Percentiles rank a stretch among this genome's conserved stretches.
Evolutionary conservation across 1,140 invertebrate species (phyloP).

Genomic region (Spodoptera frugiperda): DNA sequence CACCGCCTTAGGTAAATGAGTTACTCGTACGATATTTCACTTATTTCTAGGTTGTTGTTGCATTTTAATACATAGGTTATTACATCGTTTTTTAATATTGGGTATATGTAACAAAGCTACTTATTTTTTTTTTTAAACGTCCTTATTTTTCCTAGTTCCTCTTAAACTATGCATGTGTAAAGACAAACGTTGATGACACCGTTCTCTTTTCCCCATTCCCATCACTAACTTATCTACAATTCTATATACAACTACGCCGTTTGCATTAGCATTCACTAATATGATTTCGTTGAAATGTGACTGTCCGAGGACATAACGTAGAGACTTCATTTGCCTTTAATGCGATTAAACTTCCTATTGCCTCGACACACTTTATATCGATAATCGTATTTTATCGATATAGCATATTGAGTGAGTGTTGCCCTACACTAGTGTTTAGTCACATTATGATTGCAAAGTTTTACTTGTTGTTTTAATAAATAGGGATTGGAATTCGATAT

Average conservation of each 20-base stretch:
- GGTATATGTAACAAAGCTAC: no score
- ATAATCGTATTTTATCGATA: slow-evolving; percentile 43
- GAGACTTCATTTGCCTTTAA: slow-evolving; percentile 39
- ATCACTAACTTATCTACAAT: slow-evolving; percentile 11
- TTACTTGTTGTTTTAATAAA: background rate
- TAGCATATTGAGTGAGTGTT: slow-evolving; percentile 24
- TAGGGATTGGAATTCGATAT: background rate
- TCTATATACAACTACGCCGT: slow-evolving; percentile 8
- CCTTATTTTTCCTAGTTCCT: no score
- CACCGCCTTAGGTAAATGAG: no score
- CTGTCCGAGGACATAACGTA: slow-evolving; percentile 26
- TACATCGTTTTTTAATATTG: no score
- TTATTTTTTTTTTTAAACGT: no score
- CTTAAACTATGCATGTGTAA: no score
- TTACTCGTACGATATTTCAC: no score
- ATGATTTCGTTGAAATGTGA: slow-evolving; percentile 23
- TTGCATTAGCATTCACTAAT: slow-evolving; percentile 43
- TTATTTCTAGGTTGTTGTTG: no score
- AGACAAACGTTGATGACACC: background rate
- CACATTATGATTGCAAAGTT: slow-evolving; percentile 1
- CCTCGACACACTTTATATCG: slow-evolving; percentile 19
- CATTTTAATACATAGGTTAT: no score
- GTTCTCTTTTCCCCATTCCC: background rate
- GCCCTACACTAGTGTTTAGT: slow-evolving; percentile 30
- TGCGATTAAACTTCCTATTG: slow-evolving; percentile 29